phyloP scores from a whole-genome alignment of 1,140 invertebrate genomes.

The Scylla paramamosain region DNA sequence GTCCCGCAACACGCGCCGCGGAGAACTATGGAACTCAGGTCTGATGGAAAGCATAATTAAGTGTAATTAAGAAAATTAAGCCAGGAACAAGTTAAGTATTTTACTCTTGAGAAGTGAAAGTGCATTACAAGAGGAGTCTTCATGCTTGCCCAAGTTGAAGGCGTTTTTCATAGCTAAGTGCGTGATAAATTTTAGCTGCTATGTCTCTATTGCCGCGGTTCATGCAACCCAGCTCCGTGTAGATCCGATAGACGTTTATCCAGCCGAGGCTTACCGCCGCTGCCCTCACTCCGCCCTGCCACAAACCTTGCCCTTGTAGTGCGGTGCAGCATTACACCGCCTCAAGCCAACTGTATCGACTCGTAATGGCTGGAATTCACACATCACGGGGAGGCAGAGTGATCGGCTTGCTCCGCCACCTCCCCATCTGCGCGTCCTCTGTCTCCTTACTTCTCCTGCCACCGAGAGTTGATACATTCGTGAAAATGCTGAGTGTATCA shows the following conservation, averaged over 20 bases:
- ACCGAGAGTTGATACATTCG: too few species aligned
- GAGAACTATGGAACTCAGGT: not conserved
- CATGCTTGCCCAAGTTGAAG: not conserved
- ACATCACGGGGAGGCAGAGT: too few species aligned
- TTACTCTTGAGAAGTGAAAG: not conserved
- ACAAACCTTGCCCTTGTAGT: not conserved
- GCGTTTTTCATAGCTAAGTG: constrained; percentile 1
- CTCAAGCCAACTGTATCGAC: not conserved
- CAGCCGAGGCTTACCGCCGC: not conserved
- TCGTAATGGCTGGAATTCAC: not conserved
- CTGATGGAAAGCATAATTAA: constrained; percentile 3
- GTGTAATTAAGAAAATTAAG: constrained; percentile 16
- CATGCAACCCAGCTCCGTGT: not conserved
- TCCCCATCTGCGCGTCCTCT: too few species aligned
- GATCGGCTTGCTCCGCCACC: too few species aligned
- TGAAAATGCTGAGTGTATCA: too few species aligned
- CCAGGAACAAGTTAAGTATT: constrained; percentile 1
- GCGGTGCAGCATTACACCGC: not conserved
- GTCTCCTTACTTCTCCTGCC: too few species aligned
- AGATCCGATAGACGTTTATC: constrained; percentile 22
- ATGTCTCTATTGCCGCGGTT: not conserved
- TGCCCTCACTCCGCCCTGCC: not conserved
- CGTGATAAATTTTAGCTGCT: not conserved
- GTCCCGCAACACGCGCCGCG: not conserved
- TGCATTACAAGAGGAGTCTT: constrained; percentile 11